phyloP scores from a whole-genome alignment of 2,888 invertebrate species.

The Hylaea fasciaria region DNA sequence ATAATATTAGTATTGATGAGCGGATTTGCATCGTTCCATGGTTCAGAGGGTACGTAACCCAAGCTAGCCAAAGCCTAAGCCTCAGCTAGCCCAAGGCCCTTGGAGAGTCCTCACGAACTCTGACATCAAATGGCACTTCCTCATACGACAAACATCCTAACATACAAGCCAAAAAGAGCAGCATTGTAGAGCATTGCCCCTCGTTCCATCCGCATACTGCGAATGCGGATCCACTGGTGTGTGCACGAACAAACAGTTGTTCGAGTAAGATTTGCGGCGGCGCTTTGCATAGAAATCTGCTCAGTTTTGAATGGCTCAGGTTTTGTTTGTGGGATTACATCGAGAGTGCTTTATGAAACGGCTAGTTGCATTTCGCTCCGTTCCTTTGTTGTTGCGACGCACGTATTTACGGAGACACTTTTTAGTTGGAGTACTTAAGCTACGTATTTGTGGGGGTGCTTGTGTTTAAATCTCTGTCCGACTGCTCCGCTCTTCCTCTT shows the following conservation, averaged over 20 bases:
- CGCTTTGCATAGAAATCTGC: slow-evolving; percentile 38
- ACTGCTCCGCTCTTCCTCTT: no score
- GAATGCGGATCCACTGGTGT: slow-evolving; percentile 2
- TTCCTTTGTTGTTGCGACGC: neutral
- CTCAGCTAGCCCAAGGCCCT: no score
- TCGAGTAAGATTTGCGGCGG: slow-evolving; percentile 36
- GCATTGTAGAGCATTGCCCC: neutral
- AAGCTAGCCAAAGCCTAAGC: no score
- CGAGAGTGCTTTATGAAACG: slow-evolving; percentile 22
- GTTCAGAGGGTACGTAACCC: no score
- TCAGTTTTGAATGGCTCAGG: slow-evolving; percentile 24
- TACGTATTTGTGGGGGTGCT: no score
- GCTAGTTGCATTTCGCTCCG: slow-evolving; percentile 16
- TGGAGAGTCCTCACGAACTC: no score
- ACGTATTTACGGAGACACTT: neutral
- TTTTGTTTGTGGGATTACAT: slow-evolving; percentile 34
- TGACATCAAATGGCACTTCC: no score
- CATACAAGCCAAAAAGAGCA: neutral
- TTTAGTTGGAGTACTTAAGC: no score
- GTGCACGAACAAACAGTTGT: slow-evolving; percentile 25
- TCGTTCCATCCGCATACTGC: neutral
- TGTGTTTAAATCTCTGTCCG: no score
- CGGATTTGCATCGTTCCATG: no score
- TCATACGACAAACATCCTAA: neutral
- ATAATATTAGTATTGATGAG: no score